phyloP scores from a whole-genome alignment of 2,888 invertebrate species.

The Xylocampa areola region DNA sequence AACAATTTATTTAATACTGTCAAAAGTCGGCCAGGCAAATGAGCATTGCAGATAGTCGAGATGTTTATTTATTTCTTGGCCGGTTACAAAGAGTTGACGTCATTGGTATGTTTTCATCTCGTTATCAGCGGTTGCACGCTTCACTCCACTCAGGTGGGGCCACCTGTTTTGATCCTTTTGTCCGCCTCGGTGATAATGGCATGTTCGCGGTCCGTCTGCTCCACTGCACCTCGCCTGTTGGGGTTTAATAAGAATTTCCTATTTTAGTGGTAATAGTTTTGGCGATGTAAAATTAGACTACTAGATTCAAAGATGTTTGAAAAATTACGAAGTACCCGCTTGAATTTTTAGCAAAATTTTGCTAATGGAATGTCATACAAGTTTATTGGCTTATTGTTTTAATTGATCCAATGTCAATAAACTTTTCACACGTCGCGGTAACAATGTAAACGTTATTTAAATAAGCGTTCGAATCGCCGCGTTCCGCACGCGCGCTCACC shows the following conservation, averaged over 20 bases:
- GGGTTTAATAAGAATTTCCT: constrained; percentile 44
- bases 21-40: too few species aligned
- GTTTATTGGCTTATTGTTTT: constrained; percentile 8
- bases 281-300: not conserved
- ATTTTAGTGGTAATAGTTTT: constrained; percentile 34
- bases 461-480: constrained; percentile 62
- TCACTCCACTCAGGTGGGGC: constrained; percentile 53
- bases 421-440: constrained; percentile 52
- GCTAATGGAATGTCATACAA: not conserved
- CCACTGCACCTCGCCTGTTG: constrained; percentile 30
- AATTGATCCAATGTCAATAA: constrained; percentile 32
- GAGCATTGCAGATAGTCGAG: too few species aligned
- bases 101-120: constrained; percentile 50
- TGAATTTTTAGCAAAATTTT: too few species aligned
- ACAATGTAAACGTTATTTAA: constrained; percentile 62
- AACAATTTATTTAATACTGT: too few species aligned
- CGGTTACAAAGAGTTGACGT: constrained; percentile 20
- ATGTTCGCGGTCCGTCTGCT: constrained; percentile 38
- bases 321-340: too few species aligned
- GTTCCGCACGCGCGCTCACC: constrained; percentile 50
- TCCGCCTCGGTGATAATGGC: constrained; percentile 46
- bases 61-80: constrained; percentile 28
- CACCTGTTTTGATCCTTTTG: constrained; percentile 54
- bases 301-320: not conserved
- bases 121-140: constrained; percentile 56